Percentiles rank a stretch among this genome's conserved stretches.
Conservation (phyloP, 2,797 vertebrate genomes). For the Anisognathus igniventris region DNA sequence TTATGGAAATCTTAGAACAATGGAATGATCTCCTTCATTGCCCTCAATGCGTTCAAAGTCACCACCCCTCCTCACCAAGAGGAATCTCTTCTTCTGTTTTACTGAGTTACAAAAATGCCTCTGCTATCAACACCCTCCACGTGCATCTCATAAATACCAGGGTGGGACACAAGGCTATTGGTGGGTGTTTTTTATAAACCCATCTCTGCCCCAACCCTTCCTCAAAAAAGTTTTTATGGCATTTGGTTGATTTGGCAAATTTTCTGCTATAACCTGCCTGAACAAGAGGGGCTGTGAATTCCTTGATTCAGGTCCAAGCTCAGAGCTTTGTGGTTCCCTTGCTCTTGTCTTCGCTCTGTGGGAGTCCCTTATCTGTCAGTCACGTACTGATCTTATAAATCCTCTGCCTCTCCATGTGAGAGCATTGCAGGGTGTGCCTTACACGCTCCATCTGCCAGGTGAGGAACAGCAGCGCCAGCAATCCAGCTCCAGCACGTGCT, state of each 20-base stretch:
- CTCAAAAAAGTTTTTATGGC: background rate
- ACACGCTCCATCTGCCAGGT: slow-evolving; percentile 38
- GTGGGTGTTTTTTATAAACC: background rate
- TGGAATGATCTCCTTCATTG: slow-evolving; percentile 58
- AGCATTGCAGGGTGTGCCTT: background rate
- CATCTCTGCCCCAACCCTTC: background rate
- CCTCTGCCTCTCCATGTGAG: background rate
- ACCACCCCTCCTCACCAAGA: slow-evolving; percentile 33
- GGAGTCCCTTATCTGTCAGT: slow-evolving; percentile 56
- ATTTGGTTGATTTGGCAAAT: slow-evolving; percentile 41
- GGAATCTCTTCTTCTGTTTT: slow-evolving; percentile 23
- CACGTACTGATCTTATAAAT: slow-evolving; percentile 25
- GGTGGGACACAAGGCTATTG: background rate
- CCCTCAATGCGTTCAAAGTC: slow-evolving; percentile 5
- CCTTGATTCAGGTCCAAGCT: slow-evolving; percentile 73
- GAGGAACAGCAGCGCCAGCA: background rate
- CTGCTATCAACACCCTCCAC: slow-evolving; percentile 37
- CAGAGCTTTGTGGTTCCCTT: background rate
- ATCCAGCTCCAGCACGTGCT: background rate
- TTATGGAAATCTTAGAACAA: slow-evolving; percentile 72
- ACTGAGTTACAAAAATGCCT: slow-evolving; percentile 41
- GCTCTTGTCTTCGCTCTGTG: slow-evolving; percentile 31
- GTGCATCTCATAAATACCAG: slow-evolving; percentile 53
- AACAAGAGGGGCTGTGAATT: slow-evolving; percentile 72
- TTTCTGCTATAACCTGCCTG: slow-evolving; percentile 50